Base-by-base conservation (phyloP, 2,113 vertebrate species). In the Poeciliopsis prolifica region DNA sequence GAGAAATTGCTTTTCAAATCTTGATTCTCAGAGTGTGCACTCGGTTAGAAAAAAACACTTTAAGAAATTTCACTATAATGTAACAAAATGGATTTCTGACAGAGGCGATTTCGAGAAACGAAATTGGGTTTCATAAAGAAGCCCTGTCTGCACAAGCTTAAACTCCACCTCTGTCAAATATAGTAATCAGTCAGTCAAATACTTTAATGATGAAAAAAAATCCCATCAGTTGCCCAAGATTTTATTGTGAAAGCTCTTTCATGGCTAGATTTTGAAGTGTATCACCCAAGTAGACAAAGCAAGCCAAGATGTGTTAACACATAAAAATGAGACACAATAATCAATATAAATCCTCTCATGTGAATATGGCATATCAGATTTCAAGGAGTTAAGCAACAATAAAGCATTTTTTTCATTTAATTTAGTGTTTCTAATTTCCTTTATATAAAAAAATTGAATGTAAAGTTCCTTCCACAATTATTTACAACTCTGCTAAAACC, bases 21-120 rank as follows among this genome's bases (percentile, higher is more conserved):
- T 68, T 61, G 10, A 12, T 64, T 68, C 73, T 61, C 33, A 77
- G 42, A 42, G 14, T 65, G 28, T 64, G 72, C 63, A 69, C 44
- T 54, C 58, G 61, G 30, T 15, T 6, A 48, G 44, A 48, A 64
- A 60, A 68, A 69, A 33, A 26, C 14, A 42, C 58, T 68, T 62
- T 69, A 73, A 65, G 60, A 35, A 44, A 76, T 82, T 82, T 75
- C 15, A 51, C 35, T 75, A 78, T 61, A 61, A 80, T 75, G 68
- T 65, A 62, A 14, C 24, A 29, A 75, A 64, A 75, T 68, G 58
- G 62, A 72, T 85, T 66, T 80, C 40, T 75, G 69, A 77, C 73
- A 31, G 61, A 72, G 66, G 48, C 51, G 22, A 70, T 76, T 75
- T 67, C 31, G 44, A 74, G 24, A 80, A 76, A 70, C 79, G 60